Evolutionary conservation across 2,888 invertebrate species (phyloP).

Genomic region (Cephus pygmeus): DNA sequence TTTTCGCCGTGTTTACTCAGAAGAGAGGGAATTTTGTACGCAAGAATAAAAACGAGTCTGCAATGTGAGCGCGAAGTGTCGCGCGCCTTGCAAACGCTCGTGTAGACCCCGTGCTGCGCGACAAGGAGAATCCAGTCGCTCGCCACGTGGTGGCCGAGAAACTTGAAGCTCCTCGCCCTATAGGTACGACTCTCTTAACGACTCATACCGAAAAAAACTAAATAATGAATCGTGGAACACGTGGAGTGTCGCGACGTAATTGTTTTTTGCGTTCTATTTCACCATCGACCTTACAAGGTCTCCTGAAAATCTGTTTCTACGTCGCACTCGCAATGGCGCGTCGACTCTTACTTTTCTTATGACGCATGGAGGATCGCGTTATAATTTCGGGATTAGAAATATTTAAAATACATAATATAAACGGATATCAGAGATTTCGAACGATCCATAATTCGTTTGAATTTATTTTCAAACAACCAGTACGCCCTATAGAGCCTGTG

Average conservation of each 20-base stretch:
- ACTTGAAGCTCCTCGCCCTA: not conserved
- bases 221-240: not conserved
- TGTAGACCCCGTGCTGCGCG: conserved; percentile 36
- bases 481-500: no score
- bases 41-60: not conserved
- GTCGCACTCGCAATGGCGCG: not conserved
- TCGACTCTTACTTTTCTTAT: not conserved
- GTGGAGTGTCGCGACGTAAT: not conserved
- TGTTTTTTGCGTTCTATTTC: not conserved
- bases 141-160: conserved; percentile 35
- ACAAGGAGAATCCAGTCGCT: conserved; percentile 31
- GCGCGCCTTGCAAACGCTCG: conserved; percentile 28
- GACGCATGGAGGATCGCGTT: not conserved
- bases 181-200: not conserved
- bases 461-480: no score
- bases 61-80: conserved; percentile 15
- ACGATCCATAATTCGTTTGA: no score
- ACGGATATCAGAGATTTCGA: not conserved
- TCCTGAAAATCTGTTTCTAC: not conserved
- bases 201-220: not conserved
- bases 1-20: not conserved
- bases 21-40: not conserved
- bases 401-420: not conserved
- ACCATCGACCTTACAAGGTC: not conserved
- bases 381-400: no score